These are phyloP conservation scores for Polydrusus cervinus DNA, from an alignment of 2,888 invertebrate genomes.

Conservation along the genomic window DNA sequence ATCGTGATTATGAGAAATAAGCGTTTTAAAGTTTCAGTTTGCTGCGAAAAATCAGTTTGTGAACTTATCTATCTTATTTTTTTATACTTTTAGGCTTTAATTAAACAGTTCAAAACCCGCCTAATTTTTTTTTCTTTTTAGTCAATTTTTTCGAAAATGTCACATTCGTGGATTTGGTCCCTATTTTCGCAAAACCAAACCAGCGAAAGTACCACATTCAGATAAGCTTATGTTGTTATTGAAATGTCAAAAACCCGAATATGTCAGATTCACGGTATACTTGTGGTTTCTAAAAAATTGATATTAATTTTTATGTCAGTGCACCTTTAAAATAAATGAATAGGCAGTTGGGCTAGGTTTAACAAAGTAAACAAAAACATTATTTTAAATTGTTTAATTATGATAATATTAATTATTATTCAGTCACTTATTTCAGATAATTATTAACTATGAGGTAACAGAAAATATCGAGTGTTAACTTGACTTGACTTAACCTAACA, in stretches of 20 bases:
- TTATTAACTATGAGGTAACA: no score
- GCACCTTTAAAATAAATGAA: not conserved
- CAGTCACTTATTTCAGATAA: not conserved
- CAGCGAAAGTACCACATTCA: not conserved
- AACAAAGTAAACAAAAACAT: not conserved
- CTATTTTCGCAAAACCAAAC: slow-evolving; percentile 7
- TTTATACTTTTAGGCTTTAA: not conserved
- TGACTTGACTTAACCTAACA: no score
- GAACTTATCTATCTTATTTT: not conserved
- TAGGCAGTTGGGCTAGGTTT: not conserved
- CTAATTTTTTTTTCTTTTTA: slow-evolving; percentile 1
- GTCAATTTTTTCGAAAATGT: slow-evolving; percentile 2
- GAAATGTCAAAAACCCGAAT: not conserved
- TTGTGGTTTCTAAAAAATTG: not conserved
- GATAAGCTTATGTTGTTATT: not conserved
- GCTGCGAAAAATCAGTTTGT: slow-evolving; percentile 17
- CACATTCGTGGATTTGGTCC: slow-evolving; percentile 20
- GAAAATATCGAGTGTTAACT: no score
- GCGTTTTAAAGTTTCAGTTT: slow-evolving; percentile 18
- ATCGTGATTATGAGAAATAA: slow-evolving; percentile 13
- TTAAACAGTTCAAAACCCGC: not conserved
- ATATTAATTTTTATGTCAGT: not conserved
- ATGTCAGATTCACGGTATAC: not conserved
- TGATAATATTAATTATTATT: slow-evolving; percentile 15
- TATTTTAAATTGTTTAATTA: slow-evolving; percentile 7